Evolutionary conservation across 2,113 vertebrate species (phyloP).

Genomic region (Chaetodon auriga): DNA sequence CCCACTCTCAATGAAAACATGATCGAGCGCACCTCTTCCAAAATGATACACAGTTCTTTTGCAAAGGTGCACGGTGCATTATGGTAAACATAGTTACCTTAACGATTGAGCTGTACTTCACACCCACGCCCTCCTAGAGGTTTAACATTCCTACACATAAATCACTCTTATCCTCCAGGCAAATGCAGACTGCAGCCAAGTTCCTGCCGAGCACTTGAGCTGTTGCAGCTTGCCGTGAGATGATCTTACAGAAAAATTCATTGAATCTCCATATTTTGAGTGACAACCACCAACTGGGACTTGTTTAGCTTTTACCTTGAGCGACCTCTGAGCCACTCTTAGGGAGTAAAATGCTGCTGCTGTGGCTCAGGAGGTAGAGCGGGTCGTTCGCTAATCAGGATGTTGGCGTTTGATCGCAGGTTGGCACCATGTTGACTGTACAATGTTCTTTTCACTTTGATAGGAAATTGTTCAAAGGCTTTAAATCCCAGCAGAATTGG

Average conservation of each 20-base stretch:
- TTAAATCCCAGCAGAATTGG: too few species aligned
- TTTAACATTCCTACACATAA: conserved; percentile 5
- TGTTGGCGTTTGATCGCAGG: too few species aligned
- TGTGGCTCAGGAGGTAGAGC: too few species aligned
- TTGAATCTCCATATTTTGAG: neutral
- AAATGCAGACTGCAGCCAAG: neutral
- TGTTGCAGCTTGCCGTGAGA: neutral
- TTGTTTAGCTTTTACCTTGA: neutral
- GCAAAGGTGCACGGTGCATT: neutral
- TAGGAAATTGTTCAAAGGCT: too few species aligned
- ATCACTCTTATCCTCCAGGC: neutral
- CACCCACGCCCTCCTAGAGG: neutral
- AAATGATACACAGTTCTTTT: neutral
- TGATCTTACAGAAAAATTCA: too few species aligned
- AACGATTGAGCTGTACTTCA: neutral
- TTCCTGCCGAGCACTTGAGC: neutral
- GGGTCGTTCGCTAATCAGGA: too few species aligned
- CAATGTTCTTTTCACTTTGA: too few species aligned
- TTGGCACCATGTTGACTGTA: too few species aligned
- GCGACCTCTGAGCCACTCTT: too few species aligned
- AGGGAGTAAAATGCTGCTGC: too few species aligned
- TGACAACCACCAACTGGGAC: neutral
- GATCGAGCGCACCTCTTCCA: too few species aligned
- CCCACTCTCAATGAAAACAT: neutral
- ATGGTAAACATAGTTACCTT: neutral